Base-by-base conservation (phyloP, 2,797 vertebrate genomes). In the Malurus splendens region DNA sequence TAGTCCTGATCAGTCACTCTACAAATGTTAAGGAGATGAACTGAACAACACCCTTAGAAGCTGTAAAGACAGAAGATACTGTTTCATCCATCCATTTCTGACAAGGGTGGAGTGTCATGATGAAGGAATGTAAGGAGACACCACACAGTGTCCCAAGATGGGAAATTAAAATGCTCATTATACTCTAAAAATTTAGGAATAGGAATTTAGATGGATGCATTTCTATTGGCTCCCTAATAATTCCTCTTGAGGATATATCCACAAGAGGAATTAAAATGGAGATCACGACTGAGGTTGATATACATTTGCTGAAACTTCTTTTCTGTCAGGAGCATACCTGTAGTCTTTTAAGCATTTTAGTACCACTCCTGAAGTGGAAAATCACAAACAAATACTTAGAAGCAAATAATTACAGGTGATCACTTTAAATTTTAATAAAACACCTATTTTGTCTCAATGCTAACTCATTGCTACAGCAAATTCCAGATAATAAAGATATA, bases 131-230 rank as follows among this genome's bases (percentile, higher is more conserved):
- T 20, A 72, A 83, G 51, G 65, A 87, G 59, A 87, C 65, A 72
- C 23, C 51, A 68, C 18, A 76, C 25, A 59, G 30, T 42, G n/a
- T 65, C 38, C 89, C 59, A 75, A 45, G 39, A 72, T 7, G 12
- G 54, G 38, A 88, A 82, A 77, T 41, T 1, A 93, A 85, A 92
- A 85, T 87, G 19, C 18, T 93, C 33, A 28, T 83, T 89, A 87
- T 27, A 59, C 10, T 41, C 28, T 51, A 85, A 89, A 90, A n/a
- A n/a, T n/a, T n/a, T n/a, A n/a, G n/a, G n/a, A n/a, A 25, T 62
- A 77, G 38, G 38, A 66, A 78, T 90, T 92, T 90, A 87, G 24
- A 75, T 30, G 17, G 7, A 18, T 45, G 51, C 78, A 41, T 89
- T 92, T 83, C 62, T 82, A 56, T 66, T 86, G 81, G 71, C 10